These are phyloP conservation scores for Mobula hypostoma DNA, from an alignment of 2,113 vertebrate species.

Conservation along the genomic window DNA sequence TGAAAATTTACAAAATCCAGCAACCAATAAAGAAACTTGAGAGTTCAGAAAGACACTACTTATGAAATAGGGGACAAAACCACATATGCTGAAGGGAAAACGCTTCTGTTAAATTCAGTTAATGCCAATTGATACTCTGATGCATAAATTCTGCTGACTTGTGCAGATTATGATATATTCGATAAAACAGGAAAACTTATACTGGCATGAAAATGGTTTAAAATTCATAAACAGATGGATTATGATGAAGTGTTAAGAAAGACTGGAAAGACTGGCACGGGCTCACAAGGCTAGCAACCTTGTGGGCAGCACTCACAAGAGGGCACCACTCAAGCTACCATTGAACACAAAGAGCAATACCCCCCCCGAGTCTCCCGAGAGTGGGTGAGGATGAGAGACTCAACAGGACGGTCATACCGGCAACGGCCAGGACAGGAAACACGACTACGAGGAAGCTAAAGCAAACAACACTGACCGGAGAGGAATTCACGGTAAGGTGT, in stretches of 20 bases:
- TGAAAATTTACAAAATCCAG: neutral
- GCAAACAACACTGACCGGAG: no score
- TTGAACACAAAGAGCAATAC: no score
- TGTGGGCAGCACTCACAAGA: no score
- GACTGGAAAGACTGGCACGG: no score
- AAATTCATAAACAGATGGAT: neutral
- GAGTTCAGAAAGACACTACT: neutral
- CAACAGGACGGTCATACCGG: no score
- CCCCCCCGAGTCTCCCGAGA: no score
- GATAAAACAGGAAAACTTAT: neutral
- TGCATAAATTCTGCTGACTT: neutral
- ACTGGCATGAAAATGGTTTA: neutral
- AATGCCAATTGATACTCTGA: neutral
- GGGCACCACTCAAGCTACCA: no score
- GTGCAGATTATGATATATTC: neutral
- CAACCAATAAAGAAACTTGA: neutral
- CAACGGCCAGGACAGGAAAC: no score
- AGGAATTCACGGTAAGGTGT: no score
- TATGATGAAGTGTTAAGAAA: neutral
- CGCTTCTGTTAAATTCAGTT: neutral
- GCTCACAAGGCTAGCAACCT: no score
- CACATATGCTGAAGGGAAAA: neutral
- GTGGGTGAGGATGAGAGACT: no score
- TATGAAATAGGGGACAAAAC: neutral
- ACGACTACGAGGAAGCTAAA: no score